Evolutionary conservation across 1,140 invertebrate genomes (phyloP), one percentile per base, ranked within the genome.

Genomic region (Leucophenga varia): DNA sequence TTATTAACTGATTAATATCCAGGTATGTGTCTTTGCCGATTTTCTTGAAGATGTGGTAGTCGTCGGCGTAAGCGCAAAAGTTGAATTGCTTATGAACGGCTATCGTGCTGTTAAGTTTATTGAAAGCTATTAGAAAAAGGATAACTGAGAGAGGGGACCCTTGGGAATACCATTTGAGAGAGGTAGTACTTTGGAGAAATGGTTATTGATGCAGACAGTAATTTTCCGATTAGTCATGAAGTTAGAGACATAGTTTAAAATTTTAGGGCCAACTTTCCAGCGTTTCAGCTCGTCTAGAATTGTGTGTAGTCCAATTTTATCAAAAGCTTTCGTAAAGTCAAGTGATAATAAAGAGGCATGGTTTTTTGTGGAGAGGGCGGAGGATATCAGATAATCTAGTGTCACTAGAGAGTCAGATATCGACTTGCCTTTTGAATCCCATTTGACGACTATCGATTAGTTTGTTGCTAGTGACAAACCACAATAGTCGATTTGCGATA

Each of bases 161-260:
- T 14, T 48, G 47, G 2, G 47, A 10, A 43, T 48, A n/a, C 39
- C 39, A 31, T 36, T 48, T n/a, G 16, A 20, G 22, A 49, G 18
- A 2, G 34, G 19, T 37, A 34, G 30, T 30, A 35, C 19, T 17
- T 12, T 34, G 2, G 31, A 38, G 18, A 30, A 42, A 9, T n/a
- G 12, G 10, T 40, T 36, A 3, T 47, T 32, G 14, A 31, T 19
- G 2, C n/a, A n/a, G n/a, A 48, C 34, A 22, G 19, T 28, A 20
- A 52, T 45, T 52, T 55, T 52, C 20, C 49, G 37, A 12, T 55
- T 55, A 12, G 30, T 41, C 10, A 55, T n/a, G 7, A 51, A 47
- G 22, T 52, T 48, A 5, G 7, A 19, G 13, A 49, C 30, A 17
- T 43, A 44, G 4, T 43, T 44, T 0, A 34, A 13, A 34, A 48